phyloP scores from a whole-genome alignment of 2,888 invertebrate species.

The Lepeophtheirus nordmannii region DNA sequence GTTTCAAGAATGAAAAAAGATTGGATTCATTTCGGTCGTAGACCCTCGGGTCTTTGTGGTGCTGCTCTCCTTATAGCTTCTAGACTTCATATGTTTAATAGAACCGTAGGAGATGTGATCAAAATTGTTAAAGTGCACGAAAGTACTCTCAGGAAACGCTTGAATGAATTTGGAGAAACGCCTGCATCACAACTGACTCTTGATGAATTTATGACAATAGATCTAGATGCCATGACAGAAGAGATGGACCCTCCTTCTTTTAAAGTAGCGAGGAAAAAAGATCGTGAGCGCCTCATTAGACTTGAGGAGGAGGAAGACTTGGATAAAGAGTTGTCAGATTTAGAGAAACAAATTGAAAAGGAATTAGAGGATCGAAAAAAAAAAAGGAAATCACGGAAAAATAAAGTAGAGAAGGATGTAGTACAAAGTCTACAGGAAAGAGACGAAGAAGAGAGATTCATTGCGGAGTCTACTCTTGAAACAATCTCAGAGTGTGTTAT shows the following conservation, averaged over 20 bases:
- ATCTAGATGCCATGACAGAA: conserved; percentile 47
- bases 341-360: conserved; percentile 43
- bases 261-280: conserved; percentile 71
- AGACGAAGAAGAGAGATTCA: conserved; percentile 35
- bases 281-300: conserved; percentile 63
- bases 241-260: conserved; percentile 88
- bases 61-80: conserved; percentile 53
- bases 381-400: neutral
- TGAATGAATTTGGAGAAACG: conserved; percentile 90
- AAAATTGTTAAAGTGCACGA: conserved; percentile 91
- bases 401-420: neutral
- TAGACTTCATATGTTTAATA: conserved; percentile 74
- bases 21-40: conserved; percentile 84
- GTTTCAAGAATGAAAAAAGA: conserved; percentile 96
- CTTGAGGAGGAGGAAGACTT: conserved; percentile 9
- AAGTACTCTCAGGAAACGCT: conserved; percentile 69
- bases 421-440: conserved; percentile 7
- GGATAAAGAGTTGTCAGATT: conserved; percentile 26
- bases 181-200: conserved; percentile 84
- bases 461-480: conserved; percentile 38
- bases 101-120: conserved; percentile 71
- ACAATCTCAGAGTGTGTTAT: conserved; percentile 37
- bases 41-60: conserved; percentile 93
- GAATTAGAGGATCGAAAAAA: conserved; percentile 28
- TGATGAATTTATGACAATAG: conserved; percentile 92